A percentile compares a stretch with the other conserved stretches of the same genome.
Evolutionary conservation across 2,888 invertebrate species (phyloP).

Genomic region (Celastrina argiolus): DNA sequence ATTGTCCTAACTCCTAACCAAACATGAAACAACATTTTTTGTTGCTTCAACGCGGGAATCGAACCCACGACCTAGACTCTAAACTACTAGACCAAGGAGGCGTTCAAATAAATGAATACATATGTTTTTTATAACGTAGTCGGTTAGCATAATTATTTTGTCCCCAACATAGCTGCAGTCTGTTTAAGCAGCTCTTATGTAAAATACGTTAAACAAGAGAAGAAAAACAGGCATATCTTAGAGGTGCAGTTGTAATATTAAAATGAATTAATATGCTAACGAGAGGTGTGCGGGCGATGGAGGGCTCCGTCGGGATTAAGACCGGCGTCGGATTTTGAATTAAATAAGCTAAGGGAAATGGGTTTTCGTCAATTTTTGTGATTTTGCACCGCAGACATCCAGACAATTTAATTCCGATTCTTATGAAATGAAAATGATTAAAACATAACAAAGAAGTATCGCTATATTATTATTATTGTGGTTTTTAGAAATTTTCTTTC

Average conservation of each 20-base stretch:
- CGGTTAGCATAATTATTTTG: too few relatives aligned
- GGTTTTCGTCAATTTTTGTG: constrained; percentile 23
- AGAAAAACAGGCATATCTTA: constrained; percentile 6
- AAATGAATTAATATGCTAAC: constrained; percentile 43
- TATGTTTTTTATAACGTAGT: too few relatives aligned
- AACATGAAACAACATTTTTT: too few relatives aligned
- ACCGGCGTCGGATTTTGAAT: constrained; percentile 15
- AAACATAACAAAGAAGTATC: background rate
- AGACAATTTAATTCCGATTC: background rate
- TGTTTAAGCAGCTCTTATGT: too few relatives aligned
- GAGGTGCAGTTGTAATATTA: constrained; percentile 34
- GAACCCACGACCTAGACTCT: too few relatives aligned
- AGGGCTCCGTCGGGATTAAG: constrained; percentile 37
- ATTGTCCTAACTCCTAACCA: too few relatives aligned
- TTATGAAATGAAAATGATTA: background rate
- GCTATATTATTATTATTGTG: too few relatives aligned
- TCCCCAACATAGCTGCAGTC: too few relatives aligned
- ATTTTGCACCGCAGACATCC: background rate
- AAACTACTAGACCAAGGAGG: too few relatives aligned
- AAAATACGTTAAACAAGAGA: background rate
- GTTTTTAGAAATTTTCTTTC: too few relatives aligned
- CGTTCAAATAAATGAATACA: too few relatives aligned
- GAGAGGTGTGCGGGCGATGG: constrained; percentile 36
- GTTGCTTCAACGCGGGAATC: too few relatives aligned
- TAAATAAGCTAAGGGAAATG: constrained; percentile 22